Conservation (phyloP, 2,888 invertebrate species). For the Stenotaenia linearis region DNA sequence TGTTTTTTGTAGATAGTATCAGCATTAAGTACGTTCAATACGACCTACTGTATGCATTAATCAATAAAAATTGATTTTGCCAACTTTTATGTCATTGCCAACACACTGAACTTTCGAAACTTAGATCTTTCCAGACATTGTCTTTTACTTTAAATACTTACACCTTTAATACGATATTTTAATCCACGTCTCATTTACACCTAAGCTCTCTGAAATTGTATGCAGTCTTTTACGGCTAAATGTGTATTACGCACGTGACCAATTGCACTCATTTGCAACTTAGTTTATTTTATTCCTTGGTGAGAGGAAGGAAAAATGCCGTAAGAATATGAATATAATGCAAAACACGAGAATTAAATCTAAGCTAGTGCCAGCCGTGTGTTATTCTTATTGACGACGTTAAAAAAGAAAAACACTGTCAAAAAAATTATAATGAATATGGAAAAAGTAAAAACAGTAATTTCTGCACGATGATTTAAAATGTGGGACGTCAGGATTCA, state of each 20-base stretch:
- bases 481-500: neutral
- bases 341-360: neutral
- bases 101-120: no score
- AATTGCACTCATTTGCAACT: neutral
- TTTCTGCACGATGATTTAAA: conserved; percentile 3
- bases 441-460: neutral
- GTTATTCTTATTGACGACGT: neutral
- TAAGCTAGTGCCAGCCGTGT: neutral
- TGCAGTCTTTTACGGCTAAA: neutral
- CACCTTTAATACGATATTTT: neutral
- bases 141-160: no score
- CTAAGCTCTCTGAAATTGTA: neutral
- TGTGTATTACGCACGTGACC: neutral
- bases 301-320: neutral
- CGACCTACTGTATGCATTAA: no score
- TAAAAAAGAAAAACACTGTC: neutral
- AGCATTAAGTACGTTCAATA: no score
- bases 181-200: neutral
- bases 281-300: neutral
- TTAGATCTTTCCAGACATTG: no score
- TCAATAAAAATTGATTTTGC: no score
- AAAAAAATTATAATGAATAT: neutral
- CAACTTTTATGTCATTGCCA: no score
- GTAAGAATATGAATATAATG: neutral
- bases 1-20: no score